Conservation (phyloP, 2,113 vertebrate genomes). For the Aspidoscelis tigris region DNA sequence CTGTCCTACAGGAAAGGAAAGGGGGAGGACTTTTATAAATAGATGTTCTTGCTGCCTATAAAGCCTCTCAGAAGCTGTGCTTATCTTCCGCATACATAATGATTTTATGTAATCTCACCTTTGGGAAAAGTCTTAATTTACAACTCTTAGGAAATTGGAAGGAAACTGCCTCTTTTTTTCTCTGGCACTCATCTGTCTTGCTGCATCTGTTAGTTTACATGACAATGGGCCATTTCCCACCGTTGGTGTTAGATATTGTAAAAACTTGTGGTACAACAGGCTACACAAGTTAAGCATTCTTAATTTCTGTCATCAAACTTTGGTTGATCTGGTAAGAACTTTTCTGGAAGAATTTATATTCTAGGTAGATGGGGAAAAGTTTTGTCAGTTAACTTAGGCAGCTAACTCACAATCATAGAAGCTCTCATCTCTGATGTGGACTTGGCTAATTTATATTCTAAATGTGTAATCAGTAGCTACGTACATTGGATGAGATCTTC, state of each 20-base stretch:
- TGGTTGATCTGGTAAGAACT: not conserved
- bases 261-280: slow-evolving; percentile 20
- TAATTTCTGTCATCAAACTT: slow-evolving; percentile 33
- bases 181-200: slow-evolving; percentile 32
- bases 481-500: no score
- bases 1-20: slow-evolving; percentile 7
- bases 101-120: slow-evolving; percentile 32
- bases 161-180: slow-evolving; percentile 23
- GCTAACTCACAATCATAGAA: not conserved
- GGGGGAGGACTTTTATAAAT: slow-evolving; percentile 28
- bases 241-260: not conserved
- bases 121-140: slow-evolving; percentile 39
- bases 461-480: not conserved
- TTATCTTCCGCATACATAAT: slow-evolving; percentile 47
- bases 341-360: not conserved
- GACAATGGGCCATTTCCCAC: not conserved
- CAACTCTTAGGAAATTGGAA: slow-evolving; percentile 30
- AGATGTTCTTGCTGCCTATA: slow-evolving; percentile 31
- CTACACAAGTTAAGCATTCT: not conserved
- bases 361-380: not conserved
- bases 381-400: not conserved
- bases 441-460: not conserved
- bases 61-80: slow-evolving; percentile 26
- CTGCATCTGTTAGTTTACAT: slow-evolving; percentile 24
- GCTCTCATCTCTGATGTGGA: not conserved